Conservation (phyloP, 2,797 vertebrate genomes). For the Argentina silus region DNA sequence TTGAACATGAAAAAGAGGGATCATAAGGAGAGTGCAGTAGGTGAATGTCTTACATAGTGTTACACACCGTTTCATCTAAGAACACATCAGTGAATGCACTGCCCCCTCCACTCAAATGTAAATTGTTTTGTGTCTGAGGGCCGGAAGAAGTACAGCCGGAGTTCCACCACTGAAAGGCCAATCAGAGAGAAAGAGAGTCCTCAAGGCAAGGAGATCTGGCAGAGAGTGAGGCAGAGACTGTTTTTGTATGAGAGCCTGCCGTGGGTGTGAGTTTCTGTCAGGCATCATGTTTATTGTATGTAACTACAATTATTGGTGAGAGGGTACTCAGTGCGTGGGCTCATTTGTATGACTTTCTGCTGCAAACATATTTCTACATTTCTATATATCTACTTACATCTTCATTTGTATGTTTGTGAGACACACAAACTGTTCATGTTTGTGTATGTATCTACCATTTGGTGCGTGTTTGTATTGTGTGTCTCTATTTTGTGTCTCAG, state of each 20-base stretch:
- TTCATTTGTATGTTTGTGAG: not conserved
- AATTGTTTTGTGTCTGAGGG: not conserved
- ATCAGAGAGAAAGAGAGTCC: not conserved
- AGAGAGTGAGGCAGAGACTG: no score
- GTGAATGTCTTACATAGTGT: not conserved
- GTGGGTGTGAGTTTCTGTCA: not conserved
- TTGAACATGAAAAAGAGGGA: not conserved
- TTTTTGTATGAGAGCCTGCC: not conserved
- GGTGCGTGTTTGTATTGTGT: conserved; percentile 8
- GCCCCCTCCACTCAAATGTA: not conserved
- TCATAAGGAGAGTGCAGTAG: not conserved
- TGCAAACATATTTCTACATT: not conserved
- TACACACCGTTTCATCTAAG: not conserved
- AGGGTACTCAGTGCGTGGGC: not conserved
- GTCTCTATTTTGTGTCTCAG: conserved; percentile 1
- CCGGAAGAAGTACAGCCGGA: not conserved
- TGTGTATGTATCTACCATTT: not conserved
- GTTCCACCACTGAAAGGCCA: not conserved
- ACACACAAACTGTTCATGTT: not conserved
- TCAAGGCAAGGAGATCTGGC: not conserved
- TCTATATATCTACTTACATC: not conserved
- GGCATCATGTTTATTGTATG: not conserved
- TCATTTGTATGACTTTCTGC: not conserved
- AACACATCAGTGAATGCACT: not conserved
- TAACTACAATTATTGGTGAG: not conserved